Conservation (phyloP, 1,140 invertebrate species). For the Colletes latitarsis region DNA sequence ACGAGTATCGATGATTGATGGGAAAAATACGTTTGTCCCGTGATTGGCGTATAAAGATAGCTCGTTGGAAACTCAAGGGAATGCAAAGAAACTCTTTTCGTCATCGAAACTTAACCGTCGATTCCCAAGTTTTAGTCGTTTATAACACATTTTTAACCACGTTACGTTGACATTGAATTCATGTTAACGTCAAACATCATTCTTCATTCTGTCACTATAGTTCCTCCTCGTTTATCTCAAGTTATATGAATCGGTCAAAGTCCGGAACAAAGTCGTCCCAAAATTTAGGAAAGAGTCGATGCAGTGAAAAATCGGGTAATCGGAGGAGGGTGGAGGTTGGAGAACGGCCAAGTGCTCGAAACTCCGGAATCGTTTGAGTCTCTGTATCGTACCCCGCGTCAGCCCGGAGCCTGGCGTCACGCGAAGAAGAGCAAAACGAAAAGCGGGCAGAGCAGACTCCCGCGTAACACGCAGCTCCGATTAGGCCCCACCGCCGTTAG, state of each 20-base stretch:
- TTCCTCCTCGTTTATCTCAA: too few relatives aligned
- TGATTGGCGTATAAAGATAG: too few relatives aligned
- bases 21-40: not conserved
- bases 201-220: too few relatives aligned
- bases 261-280: too few relatives aligned
- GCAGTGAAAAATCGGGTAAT: not conserved
- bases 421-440: constrained; percentile 31
- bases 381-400: not conserved
- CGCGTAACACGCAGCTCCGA: constrained; percentile 76
- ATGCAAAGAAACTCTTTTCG: not conserved
- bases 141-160: too few relatives aligned
- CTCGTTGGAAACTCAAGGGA: too few relatives aligned
- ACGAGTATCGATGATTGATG: not conserved
- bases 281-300: too few relatives aligned
- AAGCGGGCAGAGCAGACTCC: constrained; percentile 54
- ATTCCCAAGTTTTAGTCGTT: too few relatives aligned
- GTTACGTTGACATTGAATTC: too few relatives aligned
- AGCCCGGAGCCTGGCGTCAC: not conserved
- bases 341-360: not conserved
- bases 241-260: too few relatives aligned
- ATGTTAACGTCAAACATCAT: too few relatives aligned
- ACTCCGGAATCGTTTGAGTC: not conserved
- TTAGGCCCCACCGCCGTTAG: constrained; percentile 76
- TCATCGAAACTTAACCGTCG: not conserved
- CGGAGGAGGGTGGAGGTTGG: not conserved